Evolutionary conservation across 92 coral and sea anemone species (phyloP), one percentile per base, ranked within the genome.

Genomic region (Isaurus tuberculatus): DNA sequence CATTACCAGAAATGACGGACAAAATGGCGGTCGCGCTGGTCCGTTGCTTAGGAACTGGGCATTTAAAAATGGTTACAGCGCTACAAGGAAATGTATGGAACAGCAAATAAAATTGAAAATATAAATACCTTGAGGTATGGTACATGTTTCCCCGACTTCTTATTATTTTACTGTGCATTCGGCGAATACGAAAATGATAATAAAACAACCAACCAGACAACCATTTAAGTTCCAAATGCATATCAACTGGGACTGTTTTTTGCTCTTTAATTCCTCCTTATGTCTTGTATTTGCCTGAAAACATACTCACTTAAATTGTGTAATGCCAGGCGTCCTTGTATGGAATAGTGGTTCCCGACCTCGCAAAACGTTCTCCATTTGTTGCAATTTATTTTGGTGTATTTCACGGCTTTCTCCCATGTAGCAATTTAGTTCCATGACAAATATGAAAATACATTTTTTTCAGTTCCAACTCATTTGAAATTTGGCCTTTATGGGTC

Each of bases 401-500:
- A 49, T 49, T 49, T 49, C 58, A 49, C 58, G 20, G 58, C 58
- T 49, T 49, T 14, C 58, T 49, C 58, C 58, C 58, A 49, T 49
- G 58, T 49, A 49, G 58, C 20, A 49, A 16, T 49, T 49, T 49
- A 49, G n/a, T 49, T 49, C 20, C 58, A 3, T 49, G 58, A 49
- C 58, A 49, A 49, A 49, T 49, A 49, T 49, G 58, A 49, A 49
- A 11, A 63, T 22, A 63, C 68, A 23, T 23, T 63, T 63, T 28
- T 23, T 25, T 63, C 68, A 63, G 68, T 63, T 63, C 68, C 2
- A 63, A 63, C 68, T 63, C 33, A 63, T 63, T n/a, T 25, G 68
- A 63, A 63, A 63, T 63, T 63, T 63, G 68, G 68, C 68, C 68
- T 25, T 63, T 63, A 23, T 63, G 68, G 68, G 68, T 63, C 31